Percentiles rank a stretch among this genome's conserved stretches.
phyloP scores from a whole-genome alignment of 2,797 vertebrate genomes.

The Danio albolineatus region DNA sequence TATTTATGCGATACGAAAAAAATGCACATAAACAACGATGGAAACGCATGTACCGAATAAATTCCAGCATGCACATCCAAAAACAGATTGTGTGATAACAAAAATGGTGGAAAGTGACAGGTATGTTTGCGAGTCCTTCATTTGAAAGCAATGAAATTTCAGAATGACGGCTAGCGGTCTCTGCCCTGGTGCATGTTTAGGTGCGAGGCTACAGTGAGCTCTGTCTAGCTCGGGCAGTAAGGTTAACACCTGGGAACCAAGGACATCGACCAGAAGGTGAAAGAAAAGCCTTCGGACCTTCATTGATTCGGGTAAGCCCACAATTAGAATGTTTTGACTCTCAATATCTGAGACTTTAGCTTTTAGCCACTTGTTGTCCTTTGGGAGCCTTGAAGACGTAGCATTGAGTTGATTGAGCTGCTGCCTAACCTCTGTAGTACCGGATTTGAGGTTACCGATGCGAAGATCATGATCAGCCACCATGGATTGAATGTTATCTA shows the following conservation, averaged over 20 bases:
- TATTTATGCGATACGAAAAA: too few species aligned
- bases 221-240: neutral
- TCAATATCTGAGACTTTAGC: conserved; percentile 1
- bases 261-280: too few species aligned
- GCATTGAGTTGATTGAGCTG: neutral
- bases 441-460: neutral
- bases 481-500: neutral
- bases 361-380: neutral
- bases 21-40: too few species aligned
- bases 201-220: neutral
- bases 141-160: too few species aligned
- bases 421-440: neutral
- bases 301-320: too few species aligned
- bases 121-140: too few species aligned
- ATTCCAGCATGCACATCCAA: too few species aligned
- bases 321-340: neutral
- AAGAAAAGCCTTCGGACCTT: neutral
- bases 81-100: too few species aligned
- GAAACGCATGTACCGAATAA: too few species aligned
- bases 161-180: neutral
- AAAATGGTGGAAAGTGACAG: too few species aligned
- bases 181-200: neutral
- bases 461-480: neutral
- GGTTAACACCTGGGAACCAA: neutral
- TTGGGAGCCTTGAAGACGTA: neutral